phyloP scores from a whole-genome alignment of 1,140 invertebrate genomes.

The Plodia interpunctella region DNA sequence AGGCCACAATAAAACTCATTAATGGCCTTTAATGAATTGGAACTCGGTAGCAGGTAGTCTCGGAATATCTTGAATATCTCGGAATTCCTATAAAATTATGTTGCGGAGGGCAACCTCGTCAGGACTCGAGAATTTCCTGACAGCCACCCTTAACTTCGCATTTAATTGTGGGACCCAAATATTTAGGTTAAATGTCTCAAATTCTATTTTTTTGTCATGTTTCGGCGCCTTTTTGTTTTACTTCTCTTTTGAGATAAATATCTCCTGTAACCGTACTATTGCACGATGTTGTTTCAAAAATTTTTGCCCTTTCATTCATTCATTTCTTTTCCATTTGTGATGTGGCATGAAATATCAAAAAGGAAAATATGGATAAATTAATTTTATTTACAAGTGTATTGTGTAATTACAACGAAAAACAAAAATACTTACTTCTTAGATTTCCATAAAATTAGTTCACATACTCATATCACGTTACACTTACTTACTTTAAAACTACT shows the following conservation, averaged over 20 bases:
- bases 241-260: slow-evolving; percentile 10
- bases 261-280: neutral
- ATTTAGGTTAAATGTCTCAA: slow-evolving; percentile 13
- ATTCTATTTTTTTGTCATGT: slow-evolving; percentile 19
- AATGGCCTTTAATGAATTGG: slow-evolving; percentile 66
- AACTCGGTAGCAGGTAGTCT: slow-evolving; percentile 57
- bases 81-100: slow-evolving; percentile 45
- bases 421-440: too few relatives aligned
- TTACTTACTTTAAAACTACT: too few relatives aligned
- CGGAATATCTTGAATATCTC: slow-evolving; percentile 53
- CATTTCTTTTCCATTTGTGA: neutral
- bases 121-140: slow-evolving; percentile 17
- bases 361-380: too few relatives aligned
- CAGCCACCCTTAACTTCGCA: slow-evolving; percentile 34
- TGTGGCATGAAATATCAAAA: neutral
- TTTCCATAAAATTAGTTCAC: too few relatives aligned
- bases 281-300: slow-evolving; percentile 4
- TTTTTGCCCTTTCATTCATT: neutral
- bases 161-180: slow-evolving; percentile 43
- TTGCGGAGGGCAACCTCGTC: slow-evolving; percentile 20
- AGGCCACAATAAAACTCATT: slow-evolving; percentile 57
- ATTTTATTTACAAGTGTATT: too few relatives aligned
- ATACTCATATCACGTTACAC: too few relatives aligned
- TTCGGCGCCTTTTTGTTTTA: slow-evolving; percentile 14
- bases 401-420: too few relatives aligned